A percentile compares a stretch with the other conserved stretches of the same genome.
Conservation (phyloP, 2,113 vertebrate species). For the Cricetomys ansorgei region DNA sequence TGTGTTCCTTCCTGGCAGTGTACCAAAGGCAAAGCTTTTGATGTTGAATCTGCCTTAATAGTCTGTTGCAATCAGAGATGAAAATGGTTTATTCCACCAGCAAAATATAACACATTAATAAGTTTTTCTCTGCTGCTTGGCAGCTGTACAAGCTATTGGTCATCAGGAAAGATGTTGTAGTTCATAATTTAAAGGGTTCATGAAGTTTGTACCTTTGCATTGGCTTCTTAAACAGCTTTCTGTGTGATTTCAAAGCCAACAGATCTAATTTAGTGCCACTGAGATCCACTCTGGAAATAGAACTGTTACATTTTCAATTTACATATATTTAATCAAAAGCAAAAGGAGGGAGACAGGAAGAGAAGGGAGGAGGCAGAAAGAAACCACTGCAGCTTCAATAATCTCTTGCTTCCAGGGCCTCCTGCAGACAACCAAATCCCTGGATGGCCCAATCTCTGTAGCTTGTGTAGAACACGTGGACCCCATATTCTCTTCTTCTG, state of each 20-base stretch:
- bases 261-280: slow-evolving; percentile 37
- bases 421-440: background rate
- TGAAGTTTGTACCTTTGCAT: background rate
- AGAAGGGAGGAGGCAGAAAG: background rate
- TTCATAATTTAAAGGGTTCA: background rate
- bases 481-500: background rate
- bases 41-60: background rate
- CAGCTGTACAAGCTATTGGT: background rate
- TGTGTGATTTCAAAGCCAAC: background rate
- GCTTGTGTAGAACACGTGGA: background rate
- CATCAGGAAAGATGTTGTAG: background rate
- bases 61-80: background rate
- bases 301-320: slow-evolving; percentile 49
- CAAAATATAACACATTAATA: slow-evolving; percentile 19
- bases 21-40: background rate
- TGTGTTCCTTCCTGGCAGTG: background rate
- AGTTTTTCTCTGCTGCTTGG: background rate
- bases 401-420: background rate
- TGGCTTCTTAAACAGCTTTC: background rate
- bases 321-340: slow-evolving; percentile 54
- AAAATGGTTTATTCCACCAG: slow-evolving; percentile 40
- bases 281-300: slow-evolving; percentile 36
- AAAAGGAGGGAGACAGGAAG: background rate
- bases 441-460: background rate
- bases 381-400: background rate